Percentiles rank a stretch among this genome's conserved stretches.
phyloP scores from a whole-genome alignment of 2,888 invertebrate species.

The Diogma glabrata region DNA sequence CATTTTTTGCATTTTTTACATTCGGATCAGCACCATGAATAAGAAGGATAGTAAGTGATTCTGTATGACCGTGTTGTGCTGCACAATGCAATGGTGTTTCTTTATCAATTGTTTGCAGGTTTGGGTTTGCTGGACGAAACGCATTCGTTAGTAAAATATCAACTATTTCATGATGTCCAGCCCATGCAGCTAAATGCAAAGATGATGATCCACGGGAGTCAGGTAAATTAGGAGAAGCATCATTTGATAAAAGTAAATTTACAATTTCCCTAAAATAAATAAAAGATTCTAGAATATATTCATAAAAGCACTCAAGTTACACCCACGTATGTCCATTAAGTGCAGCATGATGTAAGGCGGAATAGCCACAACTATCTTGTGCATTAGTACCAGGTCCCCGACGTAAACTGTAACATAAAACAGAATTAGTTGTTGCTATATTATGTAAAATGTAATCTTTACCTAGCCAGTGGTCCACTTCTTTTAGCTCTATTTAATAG shows the following conservation, averaged over 20 bases:
- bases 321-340: constrained; percentile 86
- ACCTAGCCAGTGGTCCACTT: constrained; percentile 90
- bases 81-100: constrained; percentile 91
- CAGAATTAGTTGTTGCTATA: too few relatives aligned
- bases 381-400: constrained; percentile 86
- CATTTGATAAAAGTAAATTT: constrained; percentile 62
- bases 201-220: constrained; percentile 88
- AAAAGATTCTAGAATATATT: constrained; percentile 31
- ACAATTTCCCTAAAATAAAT: constrained; percentile 89
- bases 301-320: too few relatives aligned
- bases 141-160: constrained; percentile 69
- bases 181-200: constrained; percentile 89
- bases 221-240: constrained; percentile 74
- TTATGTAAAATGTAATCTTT: constrained; percentile 39
- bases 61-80: constrained; percentile 83
- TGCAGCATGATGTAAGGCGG: constrained; percentile 87
- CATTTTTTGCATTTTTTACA: constrained; percentile 74
- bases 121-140: constrained; percentile 72
- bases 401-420: constrained; percentile 49
- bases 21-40: constrained; percentile 80
- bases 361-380: constrained; percentile 86
- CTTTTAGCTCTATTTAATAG: constrained; percentile 78
- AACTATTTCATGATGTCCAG: constrained; percentile 82
- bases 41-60: constrained; percentile 70
- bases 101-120: constrained; percentile 75